Percentiles rank a stretch among this genome's conserved stretches.
phyloP scores from a whole-genome alignment of 2,797 vertebrate species.

The Fratercula arctica region DNA sequence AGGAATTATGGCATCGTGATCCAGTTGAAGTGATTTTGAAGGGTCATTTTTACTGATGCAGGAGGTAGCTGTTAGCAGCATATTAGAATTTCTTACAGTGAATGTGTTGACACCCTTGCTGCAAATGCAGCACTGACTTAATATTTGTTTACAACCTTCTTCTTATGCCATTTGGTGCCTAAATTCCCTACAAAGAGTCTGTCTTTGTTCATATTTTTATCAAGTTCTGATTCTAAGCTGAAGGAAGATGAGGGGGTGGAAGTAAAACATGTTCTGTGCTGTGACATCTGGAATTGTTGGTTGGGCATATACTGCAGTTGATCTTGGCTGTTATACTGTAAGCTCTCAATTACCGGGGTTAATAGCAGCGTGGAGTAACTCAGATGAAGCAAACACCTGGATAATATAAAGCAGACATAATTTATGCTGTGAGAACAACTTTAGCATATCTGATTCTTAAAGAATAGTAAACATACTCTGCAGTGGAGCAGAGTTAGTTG shows the following conservation, averaged over 20 bases:
- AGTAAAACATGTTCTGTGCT: slow-evolving; percentile 8
- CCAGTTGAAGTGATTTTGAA: background rate
- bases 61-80: background rate
- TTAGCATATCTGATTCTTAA: background rate
- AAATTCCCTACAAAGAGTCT: background rate
- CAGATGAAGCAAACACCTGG: background rate
- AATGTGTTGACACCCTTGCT: background rate
- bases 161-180: background rate
- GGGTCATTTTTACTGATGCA: background rate
- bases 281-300: slow-evolving; percentile 45
- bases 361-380: slow-evolving; percentile 18
- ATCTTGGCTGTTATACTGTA: slow-evolving; percentile 1
- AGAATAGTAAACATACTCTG: background rate
- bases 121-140: background rate
- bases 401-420: background rate
- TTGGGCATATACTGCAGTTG: background rate
- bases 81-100: background rate
- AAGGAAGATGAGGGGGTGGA: slow-evolving; percentile 11
- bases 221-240: slow-evolving; percentile 5
- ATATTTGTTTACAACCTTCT: background rate
- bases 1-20: background rate
- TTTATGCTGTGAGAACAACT: background rate
- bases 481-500: background rate
- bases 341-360: background rate
- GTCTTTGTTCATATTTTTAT: background rate